Percentiles rank a stretch among this genome's conserved stretches.
phyloP scores from a whole-genome alignment of 2,797 vertebrate genomes.

The Lepidocolaptes lacrymiger region DNA sequence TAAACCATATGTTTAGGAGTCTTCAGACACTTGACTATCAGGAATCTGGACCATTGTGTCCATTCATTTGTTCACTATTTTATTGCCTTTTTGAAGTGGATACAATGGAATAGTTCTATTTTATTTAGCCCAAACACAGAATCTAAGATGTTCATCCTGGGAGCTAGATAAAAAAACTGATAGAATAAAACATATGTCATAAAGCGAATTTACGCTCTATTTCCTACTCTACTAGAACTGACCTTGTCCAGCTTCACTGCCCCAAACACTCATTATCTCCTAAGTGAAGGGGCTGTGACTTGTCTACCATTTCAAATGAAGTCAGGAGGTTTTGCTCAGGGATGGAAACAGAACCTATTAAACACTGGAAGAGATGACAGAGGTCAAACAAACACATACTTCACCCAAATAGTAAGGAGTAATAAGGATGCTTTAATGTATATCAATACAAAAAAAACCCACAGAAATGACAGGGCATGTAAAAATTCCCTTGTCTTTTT shows the following conservation, averaged over 20 bases:
- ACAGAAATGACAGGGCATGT: rapidly evolving
- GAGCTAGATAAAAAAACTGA: not conserved
- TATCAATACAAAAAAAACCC: not conserved
- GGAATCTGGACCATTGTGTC: not conserved
- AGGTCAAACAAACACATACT: not conserved
- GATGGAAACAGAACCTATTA: not conserved
- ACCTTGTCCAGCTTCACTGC: not conserved
- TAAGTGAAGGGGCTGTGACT: not conserved
- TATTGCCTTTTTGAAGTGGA: not conserved
- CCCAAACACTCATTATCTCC: not conserved
- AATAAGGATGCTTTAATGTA: not conserved
- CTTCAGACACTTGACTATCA: not conserved
- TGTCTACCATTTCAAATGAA: not conserved
- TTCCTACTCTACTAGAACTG: not conserved
- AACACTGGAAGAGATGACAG: not conserved
- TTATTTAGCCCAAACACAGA: not conserved
- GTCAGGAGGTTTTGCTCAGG: not conserved
- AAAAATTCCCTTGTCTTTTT: not conserved
- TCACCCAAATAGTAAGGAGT: not conserved
- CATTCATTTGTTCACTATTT: not conserved
- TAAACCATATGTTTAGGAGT: not conserved
- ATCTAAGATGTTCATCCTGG: not conserved
- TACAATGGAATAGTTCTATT: not conserved
- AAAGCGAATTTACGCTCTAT: not conserved
- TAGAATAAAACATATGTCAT: not conserved